Conservation (phyloP, 92 coral and sea anemone genomes). For the Porites rus region DNA sequence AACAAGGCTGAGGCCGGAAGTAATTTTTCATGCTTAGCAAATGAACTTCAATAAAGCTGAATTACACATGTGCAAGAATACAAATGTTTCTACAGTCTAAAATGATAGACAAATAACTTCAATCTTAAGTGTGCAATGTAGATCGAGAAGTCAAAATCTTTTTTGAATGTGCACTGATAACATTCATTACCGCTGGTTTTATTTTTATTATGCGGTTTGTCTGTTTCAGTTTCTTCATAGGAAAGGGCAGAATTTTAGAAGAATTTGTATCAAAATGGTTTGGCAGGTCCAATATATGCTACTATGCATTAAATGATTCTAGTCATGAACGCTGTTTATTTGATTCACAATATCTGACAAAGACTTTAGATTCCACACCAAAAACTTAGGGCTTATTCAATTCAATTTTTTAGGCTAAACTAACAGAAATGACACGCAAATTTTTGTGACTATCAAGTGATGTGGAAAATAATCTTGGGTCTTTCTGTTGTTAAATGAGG, state of each 20-base stretch:
- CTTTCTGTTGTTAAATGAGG: neutral
- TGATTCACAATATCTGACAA: neutral
- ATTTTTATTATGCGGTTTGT: neutral
- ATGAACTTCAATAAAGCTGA: conserved; percentile 22
- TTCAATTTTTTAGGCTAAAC: neutral
- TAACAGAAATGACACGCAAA: neutral
- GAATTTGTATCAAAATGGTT: neutral
- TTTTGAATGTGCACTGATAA: neutral
- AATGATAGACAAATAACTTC: conserved; percentile 40
- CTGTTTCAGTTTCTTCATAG: neutral
- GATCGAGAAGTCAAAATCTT: conserved; percentile 36
- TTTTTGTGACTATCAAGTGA: neutral
- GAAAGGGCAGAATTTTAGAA: neutral
- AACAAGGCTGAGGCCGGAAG: neutral
- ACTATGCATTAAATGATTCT: neutral
- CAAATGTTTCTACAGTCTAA: conserved; percentile 39
- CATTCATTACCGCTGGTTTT: neutral
- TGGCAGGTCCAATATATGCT: neutral
- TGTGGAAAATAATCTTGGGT: neutral
- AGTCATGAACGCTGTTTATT: neutral
- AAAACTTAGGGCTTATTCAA: neutral
- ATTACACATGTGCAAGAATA: conserved; percentile 40
- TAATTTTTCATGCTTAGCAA: conserved; percentile 21
- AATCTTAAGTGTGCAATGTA: conserved; percentile 24
- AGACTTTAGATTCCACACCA: neutral